Evolutionary conservation across 2,113 vertebrate species (phyloP).

Genomic region (Isurus oxyrinchus): DNA sequence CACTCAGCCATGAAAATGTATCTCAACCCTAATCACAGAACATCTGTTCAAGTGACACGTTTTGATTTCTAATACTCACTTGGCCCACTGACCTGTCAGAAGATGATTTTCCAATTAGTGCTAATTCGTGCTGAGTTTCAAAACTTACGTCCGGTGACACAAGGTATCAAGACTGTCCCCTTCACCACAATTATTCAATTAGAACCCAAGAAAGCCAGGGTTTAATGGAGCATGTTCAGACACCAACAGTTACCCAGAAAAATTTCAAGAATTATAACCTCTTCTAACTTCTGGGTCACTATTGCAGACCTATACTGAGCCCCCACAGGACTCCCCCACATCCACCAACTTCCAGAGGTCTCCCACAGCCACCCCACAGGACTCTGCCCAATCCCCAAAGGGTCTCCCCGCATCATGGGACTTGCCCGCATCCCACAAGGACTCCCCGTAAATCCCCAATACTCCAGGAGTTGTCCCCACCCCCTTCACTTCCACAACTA

Average conservation of each 20-base stretch:
- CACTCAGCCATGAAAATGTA: not conserved
- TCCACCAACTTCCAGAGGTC: too few relatives aligned
- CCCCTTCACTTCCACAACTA: too few relatives aligned
- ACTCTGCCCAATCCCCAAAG: too few relatives aligned
- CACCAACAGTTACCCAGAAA: not conserved
- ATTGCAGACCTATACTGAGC: too few relatives aligned
- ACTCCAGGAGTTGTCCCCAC: too few relatives aligned
- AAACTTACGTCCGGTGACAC: not conserved
- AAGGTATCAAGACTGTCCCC: not conserved
- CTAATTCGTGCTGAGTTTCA: not conserved
- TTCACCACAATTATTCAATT: not conserved
- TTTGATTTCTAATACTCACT: not conserved
- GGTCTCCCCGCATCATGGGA: too few relatives aligned
- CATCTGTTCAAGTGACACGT: not conserved
- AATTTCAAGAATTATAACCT: too few relatives aligned
- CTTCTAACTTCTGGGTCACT: not conserved
- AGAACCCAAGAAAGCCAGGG: not conserved
- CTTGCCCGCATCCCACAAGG: too few relatives aligned
- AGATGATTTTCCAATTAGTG: not conserved
- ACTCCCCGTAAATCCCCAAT: too few relatives aligned
- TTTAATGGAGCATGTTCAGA: not conserved
- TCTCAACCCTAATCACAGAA: not conserved
- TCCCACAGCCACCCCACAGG: too few relatives aligned
- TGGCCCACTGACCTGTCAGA: not conserved
- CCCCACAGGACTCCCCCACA: too few relatives aligned